Evolutionary conservation across 2,888 invertebrate species (phyloP), one percentile per base, ranked within the genome.

Genomic region (Hipparchia semele): DNA sequence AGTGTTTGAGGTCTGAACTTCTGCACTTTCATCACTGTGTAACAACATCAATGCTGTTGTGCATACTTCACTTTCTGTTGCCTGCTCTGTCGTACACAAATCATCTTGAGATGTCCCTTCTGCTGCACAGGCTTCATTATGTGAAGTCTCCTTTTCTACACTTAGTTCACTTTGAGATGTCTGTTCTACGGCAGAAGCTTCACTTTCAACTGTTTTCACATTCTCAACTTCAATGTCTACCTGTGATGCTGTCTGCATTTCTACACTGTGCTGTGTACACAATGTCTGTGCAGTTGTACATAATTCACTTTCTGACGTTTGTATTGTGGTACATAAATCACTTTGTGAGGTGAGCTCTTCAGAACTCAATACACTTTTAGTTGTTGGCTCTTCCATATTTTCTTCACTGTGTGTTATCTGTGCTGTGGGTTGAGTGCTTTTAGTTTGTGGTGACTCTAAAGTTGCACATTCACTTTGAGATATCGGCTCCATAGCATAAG

Each of bases 381-480:
- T 33, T 12, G 33, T 49, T 51, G 49, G 45, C n/a, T 10, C 56
- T 56, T 67, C 67, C 6, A 23, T 12, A 12, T 53, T 39, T 58
- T 10, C n/a, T 66, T 51, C 68, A 39, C 68, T 68, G 8, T 68
- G 58, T 39, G 7, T 45, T 59, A 59, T 9, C 58, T 59, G 59
- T n/a, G 10, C 49, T 67, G 12, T 33, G 45, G 33, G 9, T 1
- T 6, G 9, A 3, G 10, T 46, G 7, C 9, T 1, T 49, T 33
- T 23, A 56, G 8, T 65, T 53, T 65, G 9, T 6, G 7, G 12
- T 12, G 54, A 23, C 59, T 49, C 23, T 58, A 59, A 3, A 8
- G n/a, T 13, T 3, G 49, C 33, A 56, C 45, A 68, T 33, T 68
- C 68, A 59, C 51, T 68, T 60, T 68, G 68, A 60, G 51, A 51